Base-by-base conservation (phyloP, 2,113 vertebrate genomes). In the Myrmecobius fasciatus region DNA sequence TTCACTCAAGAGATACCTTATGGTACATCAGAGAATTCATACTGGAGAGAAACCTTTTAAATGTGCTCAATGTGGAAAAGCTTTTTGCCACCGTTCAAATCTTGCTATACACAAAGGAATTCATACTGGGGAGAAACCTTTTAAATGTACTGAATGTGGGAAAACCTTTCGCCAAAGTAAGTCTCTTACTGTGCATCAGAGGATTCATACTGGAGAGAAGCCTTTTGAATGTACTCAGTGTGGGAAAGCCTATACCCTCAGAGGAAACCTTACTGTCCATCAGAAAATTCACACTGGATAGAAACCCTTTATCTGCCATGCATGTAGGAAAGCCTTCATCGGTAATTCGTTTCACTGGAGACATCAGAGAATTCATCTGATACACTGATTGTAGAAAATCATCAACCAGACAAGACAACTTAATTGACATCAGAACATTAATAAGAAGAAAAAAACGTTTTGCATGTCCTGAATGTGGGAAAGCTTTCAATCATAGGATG, bases 51-150 rank as follows among this genome's bases (percentile, higher is more conserved):
- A 97, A 28, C 97, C 98, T 7, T 98, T 98, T 14, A 95, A 97
- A 52, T 98, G 98, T 92, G 92, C 94, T 12, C 97, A 98, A 0
- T 98, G 98, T 89, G 97, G 95, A 31, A 98, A 98, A 88, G 96
- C 97, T 53, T 98, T 98, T 93, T 96, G 97, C 26, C 91, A 97
- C 91, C 98, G 98, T 36, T 98, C 98, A 75, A 97, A 97, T 92
- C 98, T 98, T 17, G 97, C 97, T 52, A 96, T 96, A 67, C 98
- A 98, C 94, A 98, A 98, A 97, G 98, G 99, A 97, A 99, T 98
- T 95, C 99, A 99, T 94, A 99, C 99, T 0, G 99, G 98, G 47
- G 98, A 99, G 96, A 98, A 98, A 94, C 99, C 99, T 0, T 99
- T 99, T 95, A 97, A 97, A 83, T 99, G 99, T 97, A 98, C 53